A percentile compares a stretch with the other conserved stretches of the same genome.
Conservation (phyloP, 1,140 invertebrate species). For the Paraescarpia echinospica region DNA sequence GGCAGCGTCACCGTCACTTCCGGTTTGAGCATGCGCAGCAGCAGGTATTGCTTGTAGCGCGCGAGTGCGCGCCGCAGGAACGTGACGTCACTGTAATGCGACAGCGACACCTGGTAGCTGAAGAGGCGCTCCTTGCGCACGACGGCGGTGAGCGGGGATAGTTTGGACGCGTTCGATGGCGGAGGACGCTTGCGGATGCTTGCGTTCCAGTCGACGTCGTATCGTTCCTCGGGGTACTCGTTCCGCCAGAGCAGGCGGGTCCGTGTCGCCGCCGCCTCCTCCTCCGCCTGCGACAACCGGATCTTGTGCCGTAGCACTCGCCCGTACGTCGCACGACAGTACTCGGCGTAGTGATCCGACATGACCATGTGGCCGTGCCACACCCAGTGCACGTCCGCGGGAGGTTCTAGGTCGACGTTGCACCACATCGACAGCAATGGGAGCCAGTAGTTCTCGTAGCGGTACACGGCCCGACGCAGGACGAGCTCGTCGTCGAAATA, state of each 20-base stretch:
- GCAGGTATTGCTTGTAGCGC: slow-evolving; percentile 28
- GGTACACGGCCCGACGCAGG: neutral
- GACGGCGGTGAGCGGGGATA: neutral
- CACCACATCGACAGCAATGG: slow-evolving; percentile 22
- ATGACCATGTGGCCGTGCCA: slow-evolving; percentile 32
- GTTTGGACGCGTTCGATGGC: neutral
- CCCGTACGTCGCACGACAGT: slow-evolving; percentile 23
- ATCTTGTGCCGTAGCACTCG: slow-evolving; percentile 25
- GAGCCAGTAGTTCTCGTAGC: slow-evolving; percentile 29
- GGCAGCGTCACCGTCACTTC: slow-evolving; percentile 16
- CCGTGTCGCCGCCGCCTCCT: neutral
- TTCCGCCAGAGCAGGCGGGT: slow-evolving; percentile 22
- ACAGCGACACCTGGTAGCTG: slow-evolving; percentile 23
- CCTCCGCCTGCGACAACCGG: slow-evolving; percentile 4
- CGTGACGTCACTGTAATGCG: slow-evolving; percentile 27
- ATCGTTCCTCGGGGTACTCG: slow-evolving; percentile 24
- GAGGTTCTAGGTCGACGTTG: slow-evolving; percentile 26
- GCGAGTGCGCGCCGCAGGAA: slow-evolving; percentile 23
- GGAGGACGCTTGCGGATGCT: neutral
- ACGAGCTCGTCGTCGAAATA: neutral
- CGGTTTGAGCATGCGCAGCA: slow-evolving; percentile 11
- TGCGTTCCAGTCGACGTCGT: slow-evolving; percentile 21
- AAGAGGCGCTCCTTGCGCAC: slow-evolving; percentile 19
- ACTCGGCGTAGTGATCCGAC: slow-evolving; percentile 23
- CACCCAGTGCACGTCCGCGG: slow-evolving; percentile 30